phyloP scores from a whole-genome alignment of 2,888 invertebrate genomes.

The Cancer borealis region DNA sequence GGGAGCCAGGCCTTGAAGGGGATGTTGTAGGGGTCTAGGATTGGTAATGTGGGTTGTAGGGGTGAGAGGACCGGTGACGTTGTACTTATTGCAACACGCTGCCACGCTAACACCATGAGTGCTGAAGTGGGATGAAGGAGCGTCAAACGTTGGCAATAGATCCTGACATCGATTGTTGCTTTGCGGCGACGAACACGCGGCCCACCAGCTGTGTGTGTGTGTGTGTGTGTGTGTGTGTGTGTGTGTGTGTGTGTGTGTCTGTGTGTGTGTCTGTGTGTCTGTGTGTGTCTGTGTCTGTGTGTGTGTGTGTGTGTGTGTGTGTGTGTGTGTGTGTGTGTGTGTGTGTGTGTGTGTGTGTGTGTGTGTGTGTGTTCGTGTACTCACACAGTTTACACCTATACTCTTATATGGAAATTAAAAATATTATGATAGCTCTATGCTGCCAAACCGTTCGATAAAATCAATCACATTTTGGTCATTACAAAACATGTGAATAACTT shows the following conservation, averaged over 20 bases:
- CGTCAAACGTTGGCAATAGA: constrained; percentile 34
- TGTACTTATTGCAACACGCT: neutral
- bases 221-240: constrained; percentile 1
- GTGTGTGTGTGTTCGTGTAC: neutral
- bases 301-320: neutral
- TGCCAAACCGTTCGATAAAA: neutral
- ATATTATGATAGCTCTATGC: neutral
- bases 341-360: neutral
- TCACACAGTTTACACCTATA: neutral
- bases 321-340: neutral
- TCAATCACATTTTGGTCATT: neutral
- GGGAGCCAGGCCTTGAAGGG: neutral
- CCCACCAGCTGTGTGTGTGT: constrained; percentile 4
- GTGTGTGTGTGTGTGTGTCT: constrained; percentile 8
- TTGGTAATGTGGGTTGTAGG: neutral
- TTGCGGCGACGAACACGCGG: neutral
- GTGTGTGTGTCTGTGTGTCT: neutral
- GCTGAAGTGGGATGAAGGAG: neutral
- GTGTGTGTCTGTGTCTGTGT: neutral
- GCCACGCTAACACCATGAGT: neutral
- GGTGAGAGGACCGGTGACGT: neutral
- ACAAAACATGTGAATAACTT: neutral
- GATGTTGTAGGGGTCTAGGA: neutral
- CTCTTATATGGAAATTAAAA: neutral
- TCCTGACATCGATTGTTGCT: constrained; percentile 24